Percentiles rank a stretch among this genome's conserved stretches.
Evolutionary conservation across 2,113 vertebrate species (phyloP).

Genomic region (Sitta europaea): DNA sequence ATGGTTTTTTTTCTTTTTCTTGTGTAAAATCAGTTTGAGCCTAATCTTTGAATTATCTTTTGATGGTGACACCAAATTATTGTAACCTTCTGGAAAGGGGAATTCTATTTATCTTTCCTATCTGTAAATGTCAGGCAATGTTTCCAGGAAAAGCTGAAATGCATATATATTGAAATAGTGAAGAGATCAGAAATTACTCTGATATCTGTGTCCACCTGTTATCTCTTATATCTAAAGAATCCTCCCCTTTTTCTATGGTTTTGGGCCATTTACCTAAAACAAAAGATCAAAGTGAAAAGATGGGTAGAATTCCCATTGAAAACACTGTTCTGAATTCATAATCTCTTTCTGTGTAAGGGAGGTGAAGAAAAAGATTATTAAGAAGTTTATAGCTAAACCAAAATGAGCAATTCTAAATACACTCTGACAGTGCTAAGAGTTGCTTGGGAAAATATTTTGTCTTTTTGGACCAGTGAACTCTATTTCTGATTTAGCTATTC

Average conservation of each 20-base stretch:
- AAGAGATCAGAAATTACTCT: not conserved
- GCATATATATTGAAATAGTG: not conserved
- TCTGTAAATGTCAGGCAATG: not conserved
- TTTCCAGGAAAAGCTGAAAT: not conserved
- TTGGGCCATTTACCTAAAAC: not conserved
- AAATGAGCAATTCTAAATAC: not conserved
- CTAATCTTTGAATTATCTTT: conserved; percentile 7
- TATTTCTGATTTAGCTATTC: not conserved
- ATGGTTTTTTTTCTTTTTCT: not conserved
- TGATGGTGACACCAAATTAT: not conserved
- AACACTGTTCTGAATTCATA: not conserved
- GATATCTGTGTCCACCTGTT: not conserved
- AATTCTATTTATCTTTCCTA: not conserved
- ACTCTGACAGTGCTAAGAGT: not conserved
- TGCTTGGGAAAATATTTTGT: not conserved
- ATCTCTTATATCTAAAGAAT: not conserved
- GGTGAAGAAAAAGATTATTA: not conserved
- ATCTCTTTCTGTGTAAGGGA: not conserved
- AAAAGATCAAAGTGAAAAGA: not conserved
- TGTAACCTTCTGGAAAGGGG: not conserved
- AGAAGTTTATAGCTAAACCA: not conserved
- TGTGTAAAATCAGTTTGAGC: not conserved
- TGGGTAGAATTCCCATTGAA: not conserved
- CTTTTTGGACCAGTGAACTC: not conserved
- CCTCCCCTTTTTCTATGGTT: not conserved